phyloP scores from a whole-genome alignment of 2,888 invertebrate species.

The Adineta ricciae region DNA sequence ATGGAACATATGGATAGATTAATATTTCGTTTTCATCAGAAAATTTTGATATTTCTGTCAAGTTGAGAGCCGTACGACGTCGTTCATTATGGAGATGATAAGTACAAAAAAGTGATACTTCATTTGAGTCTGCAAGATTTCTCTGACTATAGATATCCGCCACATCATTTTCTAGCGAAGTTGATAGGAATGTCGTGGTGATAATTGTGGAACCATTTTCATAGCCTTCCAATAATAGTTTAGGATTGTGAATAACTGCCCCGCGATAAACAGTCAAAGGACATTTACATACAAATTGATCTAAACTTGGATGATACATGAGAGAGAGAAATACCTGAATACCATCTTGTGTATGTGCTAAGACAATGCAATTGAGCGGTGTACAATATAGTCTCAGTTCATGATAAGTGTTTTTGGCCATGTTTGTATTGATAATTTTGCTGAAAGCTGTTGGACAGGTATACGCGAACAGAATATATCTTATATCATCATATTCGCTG shows the following conservation, averaged over 20 bases:
- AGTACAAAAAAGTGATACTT: neutral
- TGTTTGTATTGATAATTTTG: neutral
- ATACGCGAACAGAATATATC: neutral
- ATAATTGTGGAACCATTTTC: neutral
- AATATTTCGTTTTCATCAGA: neutral
- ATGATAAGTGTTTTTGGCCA: slow-evolving; percentile 1
- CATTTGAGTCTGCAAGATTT: neutral
- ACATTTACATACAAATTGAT: neutral
- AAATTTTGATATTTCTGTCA: neutral
- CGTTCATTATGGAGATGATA: neutral
- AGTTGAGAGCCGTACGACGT: neutral
- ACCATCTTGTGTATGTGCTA: neutral
- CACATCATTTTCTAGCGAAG: neutral
- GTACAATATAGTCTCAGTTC: neutral
- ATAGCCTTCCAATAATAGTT: neutral
- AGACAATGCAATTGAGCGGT: neutral
- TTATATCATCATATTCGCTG: neutral
- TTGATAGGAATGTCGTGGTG: neutral
- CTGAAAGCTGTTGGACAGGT: neutral
- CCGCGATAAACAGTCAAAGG: neutral
- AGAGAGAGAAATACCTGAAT: neutral
- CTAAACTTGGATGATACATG: neutral
- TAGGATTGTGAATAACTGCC: neutral
- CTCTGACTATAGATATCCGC: no score
- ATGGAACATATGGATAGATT: neutral